phyloP scores from a whole-genome alignment of 2,888 invertebrate genomes.

The Cynaeus angustus region DNA sequence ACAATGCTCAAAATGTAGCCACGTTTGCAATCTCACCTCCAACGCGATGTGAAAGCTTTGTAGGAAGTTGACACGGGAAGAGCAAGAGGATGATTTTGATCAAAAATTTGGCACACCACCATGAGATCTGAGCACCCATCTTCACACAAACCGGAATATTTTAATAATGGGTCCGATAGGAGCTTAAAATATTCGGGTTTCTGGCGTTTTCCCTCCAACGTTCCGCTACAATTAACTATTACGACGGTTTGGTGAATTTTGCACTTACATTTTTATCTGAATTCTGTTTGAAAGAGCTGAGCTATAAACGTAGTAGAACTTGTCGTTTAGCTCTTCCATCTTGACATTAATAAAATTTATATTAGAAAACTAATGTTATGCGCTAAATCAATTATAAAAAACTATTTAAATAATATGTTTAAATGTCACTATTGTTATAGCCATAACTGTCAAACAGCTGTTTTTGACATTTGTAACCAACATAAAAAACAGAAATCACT shows the following conservation, averaged over 20 bases:
- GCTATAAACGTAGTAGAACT: slow-evolving; percentile 92
- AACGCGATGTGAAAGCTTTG: slow-evolving; percentile 92
- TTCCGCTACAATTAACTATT: slow-evolving; percentile 79
- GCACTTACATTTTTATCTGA: slow-evolving; percentile 92
- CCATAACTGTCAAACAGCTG: no score
- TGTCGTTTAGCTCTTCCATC: slow-evolving; percentile 87
- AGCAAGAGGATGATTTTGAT: slow-evolving; percentile 87
- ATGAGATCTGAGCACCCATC: slow-evolving; percentile 90
- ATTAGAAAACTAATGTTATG: not conserved
- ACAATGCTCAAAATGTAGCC: not conserved
- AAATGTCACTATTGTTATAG: no score
- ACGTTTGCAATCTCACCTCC: slow-evolving; percentile 82
- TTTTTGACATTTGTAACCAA: no score
- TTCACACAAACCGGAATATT: slow-evolving; percentile 91
- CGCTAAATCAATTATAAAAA: no score
- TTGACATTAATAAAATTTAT: not conserved
- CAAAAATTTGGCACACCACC: slow-evolving; percentile 89
- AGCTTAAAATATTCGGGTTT: slow-evolving; percentile 92
- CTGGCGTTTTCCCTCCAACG: slow-evolving; percentile 91
- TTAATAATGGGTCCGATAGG: slow-evolving; percentile 89
- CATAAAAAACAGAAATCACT: no score
- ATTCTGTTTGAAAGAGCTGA: slow-evolving; percentile 91
- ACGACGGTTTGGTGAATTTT: not conserved
- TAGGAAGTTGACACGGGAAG: slow-evolving; percentile 92
- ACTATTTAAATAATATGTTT: no score